Percentiles rank a stretch among this genome's conserved stretches.
Evolutionary conservation across 2,888 invertebrate species (phyloP).

Genomic region (Chymomyza caudatula): DNA sequence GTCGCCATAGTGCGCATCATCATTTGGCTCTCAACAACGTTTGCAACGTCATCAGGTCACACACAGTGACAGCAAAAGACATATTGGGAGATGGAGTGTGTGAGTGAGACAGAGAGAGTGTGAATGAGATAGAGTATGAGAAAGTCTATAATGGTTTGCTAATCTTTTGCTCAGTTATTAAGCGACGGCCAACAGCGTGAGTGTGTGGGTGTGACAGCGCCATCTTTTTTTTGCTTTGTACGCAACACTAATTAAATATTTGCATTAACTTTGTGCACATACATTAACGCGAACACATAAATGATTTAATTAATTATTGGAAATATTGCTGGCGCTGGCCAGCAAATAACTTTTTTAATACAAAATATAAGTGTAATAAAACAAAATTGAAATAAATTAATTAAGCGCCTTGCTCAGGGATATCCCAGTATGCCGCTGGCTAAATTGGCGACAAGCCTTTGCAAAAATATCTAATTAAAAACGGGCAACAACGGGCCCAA

Average conservation of each 20-base stretch:
- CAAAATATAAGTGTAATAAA: slow-evolving; percentile 3
- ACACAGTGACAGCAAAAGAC: no score
- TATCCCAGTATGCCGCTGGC: slow-evolving; percentile 11
- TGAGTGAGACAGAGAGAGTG: no score
- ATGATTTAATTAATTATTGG: slow-evolving; percentile 61
- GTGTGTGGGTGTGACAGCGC: neutral
- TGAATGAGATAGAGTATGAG: neutral
- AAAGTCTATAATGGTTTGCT: neutral
- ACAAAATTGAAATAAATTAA: slow-evolving; percentile 61
- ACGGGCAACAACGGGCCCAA: slow-evolving; percentile 57
- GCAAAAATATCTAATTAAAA: slow-evolving; percentile 65
- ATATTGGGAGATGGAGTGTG: no score
- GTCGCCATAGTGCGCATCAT: slow-evolving; percentile 9
- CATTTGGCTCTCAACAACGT: neutral
- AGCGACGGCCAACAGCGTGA: no score
- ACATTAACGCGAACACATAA: no score
- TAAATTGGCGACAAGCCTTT: slow-evolving; percentile 54
- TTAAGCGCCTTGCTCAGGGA: slow-evolving; percentile 43
- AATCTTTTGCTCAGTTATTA: neutral
- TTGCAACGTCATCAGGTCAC: slow-evolving; percentile 37
- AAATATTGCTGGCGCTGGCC: slow-evolving; percentile 26
- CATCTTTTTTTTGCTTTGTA: neutral
- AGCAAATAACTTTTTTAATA: neutral
- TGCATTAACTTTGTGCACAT: slow-evolving; percentile 17
- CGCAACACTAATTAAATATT: slow-evolving; percentile 42